These are phyloP conservation scores for Macrotrachela quadricornifera DNA, from an alignment of 1,140 invertebrate species.

Conservation along the genomic window DNA sequence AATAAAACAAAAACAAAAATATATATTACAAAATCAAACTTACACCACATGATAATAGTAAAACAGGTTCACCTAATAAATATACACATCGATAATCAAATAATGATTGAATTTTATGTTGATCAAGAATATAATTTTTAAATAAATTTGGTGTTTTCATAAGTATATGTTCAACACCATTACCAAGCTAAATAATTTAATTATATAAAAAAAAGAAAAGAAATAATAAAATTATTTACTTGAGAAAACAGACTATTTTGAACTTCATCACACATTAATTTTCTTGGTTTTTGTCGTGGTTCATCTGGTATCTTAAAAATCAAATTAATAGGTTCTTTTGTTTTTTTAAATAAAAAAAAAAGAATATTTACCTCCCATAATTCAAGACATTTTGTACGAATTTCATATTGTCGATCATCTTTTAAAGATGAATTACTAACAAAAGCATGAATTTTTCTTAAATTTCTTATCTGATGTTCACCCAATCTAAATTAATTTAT, in stretches of 20 bases:
- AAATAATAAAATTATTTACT: background rate
- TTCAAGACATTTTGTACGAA: conserved; percentile 1
- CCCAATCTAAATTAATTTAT: background rate
- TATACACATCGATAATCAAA: conserved; percentile 3
- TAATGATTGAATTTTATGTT: background rate
- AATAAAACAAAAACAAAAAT: background rate
- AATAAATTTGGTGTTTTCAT: background rate
- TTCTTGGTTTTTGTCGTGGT: background rate
- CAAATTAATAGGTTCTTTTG: no score
- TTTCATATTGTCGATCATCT: background rate
- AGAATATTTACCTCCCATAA: background rate
- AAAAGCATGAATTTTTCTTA: conserved; percentile 1
- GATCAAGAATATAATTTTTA: background rate
- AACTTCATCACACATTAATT: conserved; percentile 1
- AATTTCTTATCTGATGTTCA: background rate
- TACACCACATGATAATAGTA: conserved; percentile 2
- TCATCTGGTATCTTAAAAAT: background rate
- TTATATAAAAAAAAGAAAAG: background rate
- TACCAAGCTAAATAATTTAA: background rate
- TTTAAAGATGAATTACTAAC: background rate
- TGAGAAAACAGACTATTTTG: background rate
- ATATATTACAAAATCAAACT: background rate
- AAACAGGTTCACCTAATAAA: background rate
- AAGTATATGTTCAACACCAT: background rate
- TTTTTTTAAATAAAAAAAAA: background rate